Base-by-base conservation (phyloP, 2,888 invertebrate species). In the Julus scanicus region DNA sequence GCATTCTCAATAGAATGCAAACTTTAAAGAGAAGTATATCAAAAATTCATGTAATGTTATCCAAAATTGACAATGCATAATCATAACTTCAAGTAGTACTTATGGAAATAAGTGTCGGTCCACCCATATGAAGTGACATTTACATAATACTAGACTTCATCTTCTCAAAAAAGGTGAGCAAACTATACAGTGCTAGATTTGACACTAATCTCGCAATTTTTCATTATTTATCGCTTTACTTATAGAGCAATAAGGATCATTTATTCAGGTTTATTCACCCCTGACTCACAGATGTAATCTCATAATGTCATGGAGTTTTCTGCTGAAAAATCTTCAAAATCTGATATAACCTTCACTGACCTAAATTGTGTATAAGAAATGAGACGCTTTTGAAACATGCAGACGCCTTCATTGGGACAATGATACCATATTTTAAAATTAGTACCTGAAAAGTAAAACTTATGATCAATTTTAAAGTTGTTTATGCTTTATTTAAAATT, bases 331-430 rank as follows among this genome's bases (percentile, higher is more conserved):
- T 71, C 71, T 11, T 11, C 29, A 71, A 71, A 71, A 71, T 29
- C 71, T 63, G 63, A 71, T 71, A 29, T 71, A 71, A 71, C 71
- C 71, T 71, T 71, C 29, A 71, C 11, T 71, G 71, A 29, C 71
- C 71, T 29, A 71, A 8, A 71, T 63, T 0, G 17, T n/a, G n/a
- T 11, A 63, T 20, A 63, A 5, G 63, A 63, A 63, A 2, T 63
- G 17, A 53, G 53, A 53, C 53, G 53, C 15, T 29, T 29, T 71
- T 71, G 29, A 8, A 71, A 29, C 63, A 29, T 8, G 29, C 71
- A n/a, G 11, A 13, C 29, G 8, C 71, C 71, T 29, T 29, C 71
- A 71, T 29, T 29, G 3, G 29, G 29, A 29, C 29, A 71, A 71
- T 71, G 37, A 29, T 71, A 71, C 71, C 29, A 29, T 29, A 71